Percentiles rank a stretch among this genome's conserved stretches.
phyloP scores from a whole-genome alignment of 2,888 invertebrate genomes.

The Erebia ligea region DNA sequence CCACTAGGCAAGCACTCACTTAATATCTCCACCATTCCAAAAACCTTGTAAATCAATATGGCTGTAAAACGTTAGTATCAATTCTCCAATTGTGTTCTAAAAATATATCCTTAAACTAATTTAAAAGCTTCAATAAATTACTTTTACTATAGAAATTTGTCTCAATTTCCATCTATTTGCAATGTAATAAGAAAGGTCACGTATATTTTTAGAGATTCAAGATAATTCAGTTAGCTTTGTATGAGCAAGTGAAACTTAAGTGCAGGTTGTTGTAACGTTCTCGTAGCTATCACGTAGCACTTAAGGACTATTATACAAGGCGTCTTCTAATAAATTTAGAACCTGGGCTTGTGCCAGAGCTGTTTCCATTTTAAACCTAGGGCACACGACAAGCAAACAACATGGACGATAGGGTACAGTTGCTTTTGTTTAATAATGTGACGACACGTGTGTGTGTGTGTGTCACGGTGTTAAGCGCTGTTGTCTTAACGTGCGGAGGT shows the following conservation, averaged over 20 bases:
- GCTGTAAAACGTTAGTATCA: neutral
- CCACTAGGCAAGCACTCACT: too few relatives aligned
- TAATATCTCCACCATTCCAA: too few relatives aligned
- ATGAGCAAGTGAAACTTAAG: slow-evolving; percentile 38
- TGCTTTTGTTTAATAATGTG: neutral
- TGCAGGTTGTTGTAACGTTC: slow-evolving; percentile 50
- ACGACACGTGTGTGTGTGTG: too few relatives aligned
- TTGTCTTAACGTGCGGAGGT: too few relatives aligned
- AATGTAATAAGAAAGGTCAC: slow-evolving; percentile 19
- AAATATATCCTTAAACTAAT: slow-evolving; percentile 3
- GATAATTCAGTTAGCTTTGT: slow-evolving; percentile 27
- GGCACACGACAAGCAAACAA: slow-evolving; percentile 30
- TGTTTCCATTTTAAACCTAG: slow-evolving; percentile 31
- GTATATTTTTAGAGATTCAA: slow-evolving; percentile 16
- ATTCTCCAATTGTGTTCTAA: neutral
- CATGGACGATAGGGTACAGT: slow-evolving; percentile 20
- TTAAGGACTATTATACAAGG: slow-evolving; percentile 45
- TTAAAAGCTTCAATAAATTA: slow-evolving; percentile 10
- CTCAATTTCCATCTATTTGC: slow-evolving; percentile 11
- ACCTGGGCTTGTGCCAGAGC: slow-evolving; percentile 41
- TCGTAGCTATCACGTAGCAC: slow-evolving; percentile 49
- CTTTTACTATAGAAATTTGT: neutral
- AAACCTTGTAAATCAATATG: neutral
- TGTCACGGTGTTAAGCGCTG: too few relatives aligned
- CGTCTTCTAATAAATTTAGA: slow-evolving; percentile 45